Evolutionary conservation across 2,797 vertebrate species (phyloP).

Genomic region (Myioborus miniatus): DNA sequence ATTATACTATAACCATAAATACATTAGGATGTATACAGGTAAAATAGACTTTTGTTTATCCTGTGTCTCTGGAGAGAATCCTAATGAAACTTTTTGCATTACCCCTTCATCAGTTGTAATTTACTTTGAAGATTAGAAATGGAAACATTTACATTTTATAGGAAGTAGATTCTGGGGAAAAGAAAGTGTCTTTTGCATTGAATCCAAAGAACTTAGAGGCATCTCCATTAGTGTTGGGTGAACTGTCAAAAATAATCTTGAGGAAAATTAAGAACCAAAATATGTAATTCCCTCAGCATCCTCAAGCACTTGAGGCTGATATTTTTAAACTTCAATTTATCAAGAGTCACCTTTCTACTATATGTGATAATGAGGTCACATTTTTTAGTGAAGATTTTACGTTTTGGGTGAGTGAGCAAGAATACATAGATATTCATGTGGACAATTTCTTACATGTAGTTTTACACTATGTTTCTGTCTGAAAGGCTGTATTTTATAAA

Average conservation of each 20-base stretch:
- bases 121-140: neutral
- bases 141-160: neutral
- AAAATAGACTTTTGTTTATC: neutral
- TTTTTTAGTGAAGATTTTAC: neutral
- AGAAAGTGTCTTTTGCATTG: neutral
- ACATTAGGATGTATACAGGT: neutral
- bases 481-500: neutral
- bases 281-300: neutral
- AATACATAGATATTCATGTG: neutral
- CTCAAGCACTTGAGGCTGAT: neutral
- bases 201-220: neutral
- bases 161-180: neutral
- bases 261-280: neutral
- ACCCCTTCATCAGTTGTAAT: neutral
- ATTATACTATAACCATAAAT: neutral
- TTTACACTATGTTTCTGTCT: neutral
- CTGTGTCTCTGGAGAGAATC: neutral
- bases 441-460: neutral
- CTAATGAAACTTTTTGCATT: neutral
- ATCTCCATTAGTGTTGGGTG: neutral
- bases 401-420: neutral
- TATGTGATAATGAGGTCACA: neutral
- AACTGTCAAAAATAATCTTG: neutral
- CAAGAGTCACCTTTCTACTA: neutral
- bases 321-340: neutral